Evolutionary conservation across 2,113 vertebrate species (phyloP).

Genomic region (Emydocephalus ijimae): DNA sequence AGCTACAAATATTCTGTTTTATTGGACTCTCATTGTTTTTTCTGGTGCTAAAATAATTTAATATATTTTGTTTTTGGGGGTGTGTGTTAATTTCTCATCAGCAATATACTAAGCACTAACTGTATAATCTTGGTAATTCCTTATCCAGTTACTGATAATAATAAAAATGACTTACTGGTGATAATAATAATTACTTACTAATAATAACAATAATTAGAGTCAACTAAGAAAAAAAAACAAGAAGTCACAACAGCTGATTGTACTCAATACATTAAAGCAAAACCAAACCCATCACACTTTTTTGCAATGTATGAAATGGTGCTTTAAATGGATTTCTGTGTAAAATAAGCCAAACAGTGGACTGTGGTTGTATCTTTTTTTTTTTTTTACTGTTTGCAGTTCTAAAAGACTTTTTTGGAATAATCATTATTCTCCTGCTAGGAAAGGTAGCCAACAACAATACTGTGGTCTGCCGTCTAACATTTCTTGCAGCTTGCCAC

Average conservation of each 20-base stretch:
- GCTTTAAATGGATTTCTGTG: background rate
- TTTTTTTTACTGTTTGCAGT: background rate
- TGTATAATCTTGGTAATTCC: background rate
- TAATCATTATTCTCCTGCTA: background rate
- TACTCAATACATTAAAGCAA: background rate
- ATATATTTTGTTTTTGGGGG: background rate
- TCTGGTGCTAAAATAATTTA: background rate
- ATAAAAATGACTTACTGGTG: background rate
- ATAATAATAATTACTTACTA: background rate
- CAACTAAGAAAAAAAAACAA: background rate
- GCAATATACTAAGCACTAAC: background rate
- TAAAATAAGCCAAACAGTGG: background rate
- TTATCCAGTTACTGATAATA: background rate
- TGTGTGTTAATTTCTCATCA: background rate
- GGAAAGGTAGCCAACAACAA: fast-evolving
- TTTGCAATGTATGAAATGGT: background rate
- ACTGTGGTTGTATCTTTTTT: background rate
- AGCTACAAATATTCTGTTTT: background rate
- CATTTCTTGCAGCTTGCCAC: background rate
- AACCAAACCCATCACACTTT: background rate
- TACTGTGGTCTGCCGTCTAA: background rate
- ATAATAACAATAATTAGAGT: background rate
- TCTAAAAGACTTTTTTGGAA: background rate
- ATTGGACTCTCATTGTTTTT: background rate
- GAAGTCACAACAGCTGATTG: background rate